Evolutionary conservation across 2,888 invertebrate genomes (phyloP).

Genomic region (Drosophila quinaria): DNA sequence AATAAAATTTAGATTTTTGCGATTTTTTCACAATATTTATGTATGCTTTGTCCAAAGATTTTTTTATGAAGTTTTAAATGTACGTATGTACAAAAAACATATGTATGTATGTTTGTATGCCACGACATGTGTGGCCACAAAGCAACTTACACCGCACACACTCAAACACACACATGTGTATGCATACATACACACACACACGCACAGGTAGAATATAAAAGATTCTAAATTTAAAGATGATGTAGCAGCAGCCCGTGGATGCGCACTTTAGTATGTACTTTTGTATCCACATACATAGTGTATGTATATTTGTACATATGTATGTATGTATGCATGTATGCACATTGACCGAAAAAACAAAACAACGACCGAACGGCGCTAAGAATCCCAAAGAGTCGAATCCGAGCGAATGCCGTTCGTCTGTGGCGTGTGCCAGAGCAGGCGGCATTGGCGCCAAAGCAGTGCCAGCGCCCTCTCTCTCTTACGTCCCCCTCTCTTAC

Average conservation of each 20-base stretch:
- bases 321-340: slow-evolving; percentile 19
- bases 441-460: slow-evolving; percentile 45
- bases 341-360: slow-evolving; percentile 39
- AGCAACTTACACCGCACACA: slow-evolving; percentile 30
- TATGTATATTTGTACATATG: neutral
- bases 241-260: slow-evolving; percentile 68
- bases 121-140: slow-evolving; percentile 56
- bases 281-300: neutral
- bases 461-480: slow-evolving; percentile 16
- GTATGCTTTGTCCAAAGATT: no score
- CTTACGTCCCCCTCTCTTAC: neutral
- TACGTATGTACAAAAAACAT: slow-evolving; percentile 2
- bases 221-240: slow-evolving; percentile 79
- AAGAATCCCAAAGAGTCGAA: slow-evolving; percentile 52
- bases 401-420: slow-evolving; percentile 35
- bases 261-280: slow-evolving; percentile 59
- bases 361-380: slow-evolving; percentile 53
- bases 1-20: no score
- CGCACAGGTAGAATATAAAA: slow-evolving; percentile 70
- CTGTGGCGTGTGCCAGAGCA: slow-evolving; percentile 46
- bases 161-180: slow-evolving; percentile 24
- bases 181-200: slow-evolving; percentile 12
- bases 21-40: no score
- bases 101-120: slow-evolving; percentile 7
- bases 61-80: slow-evolving; percentile 12